These are phyloP conservation scores for Leptopilina clavipes DNA, from an alignment of 1,140 invertebrate genomes.

Conservation along the genomic window DNA sequence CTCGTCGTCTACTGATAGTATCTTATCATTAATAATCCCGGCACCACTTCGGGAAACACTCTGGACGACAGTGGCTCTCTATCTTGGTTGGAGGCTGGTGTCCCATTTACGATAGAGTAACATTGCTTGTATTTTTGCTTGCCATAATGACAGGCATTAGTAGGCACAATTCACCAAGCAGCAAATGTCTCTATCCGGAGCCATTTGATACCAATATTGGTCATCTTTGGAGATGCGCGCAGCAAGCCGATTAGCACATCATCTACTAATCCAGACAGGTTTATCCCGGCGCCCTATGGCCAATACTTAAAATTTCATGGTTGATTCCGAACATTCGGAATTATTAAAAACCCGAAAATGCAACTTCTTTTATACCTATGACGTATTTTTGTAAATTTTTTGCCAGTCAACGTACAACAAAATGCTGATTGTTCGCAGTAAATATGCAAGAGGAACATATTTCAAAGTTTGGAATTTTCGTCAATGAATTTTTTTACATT, in stretches of 20 bases:
- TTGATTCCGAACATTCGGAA: neutral
- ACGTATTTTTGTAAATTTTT: slow-evolving; percentile 8
- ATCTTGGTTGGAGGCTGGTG: slow-evolving; percentile 72
- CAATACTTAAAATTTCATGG: neutral
- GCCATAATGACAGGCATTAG: neutral
- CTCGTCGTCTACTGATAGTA: slow-evolving; percentile 64
- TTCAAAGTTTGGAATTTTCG: neutral
- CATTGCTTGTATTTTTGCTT: slow-evolving; percentile 8
- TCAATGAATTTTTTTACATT: neutral
- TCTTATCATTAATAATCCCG: slow-evolving; percentile 69
- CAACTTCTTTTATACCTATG: neutral
- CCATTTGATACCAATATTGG: neutral
- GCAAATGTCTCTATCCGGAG: slow-evolving; percentile 35
- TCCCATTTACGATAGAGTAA: slow-evolving; percentile 71
- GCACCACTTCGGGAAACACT: slow-evolving; percentile 71
- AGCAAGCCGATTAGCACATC: neutral
- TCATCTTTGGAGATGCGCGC: neutral
- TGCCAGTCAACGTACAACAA: neutral
- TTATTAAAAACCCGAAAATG: neutral
- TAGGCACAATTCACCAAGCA: slow-evolving; percentile 14
- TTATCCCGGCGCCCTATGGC: neutral
- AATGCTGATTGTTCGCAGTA: neutral
- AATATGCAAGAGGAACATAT: neutral
- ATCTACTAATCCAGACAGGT: neutral
- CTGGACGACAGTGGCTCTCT: slow-evolving; percentile 73